These are phyloP conservation scores for Achatina immaculata DNA, from an alignment of 1,140 invertebrate species.

Conservation along the genomic window DNA sequence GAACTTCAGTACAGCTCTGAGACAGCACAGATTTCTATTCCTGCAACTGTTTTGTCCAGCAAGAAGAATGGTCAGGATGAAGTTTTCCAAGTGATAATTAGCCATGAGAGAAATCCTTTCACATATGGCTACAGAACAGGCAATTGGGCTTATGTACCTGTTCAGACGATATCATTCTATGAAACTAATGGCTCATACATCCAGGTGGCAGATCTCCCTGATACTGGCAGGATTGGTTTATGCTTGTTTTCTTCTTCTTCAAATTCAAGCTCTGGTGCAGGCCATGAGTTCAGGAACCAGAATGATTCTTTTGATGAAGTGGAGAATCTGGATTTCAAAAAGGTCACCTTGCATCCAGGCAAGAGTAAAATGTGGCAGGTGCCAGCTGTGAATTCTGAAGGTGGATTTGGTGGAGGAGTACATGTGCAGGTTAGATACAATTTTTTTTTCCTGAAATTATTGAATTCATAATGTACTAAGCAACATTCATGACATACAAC, in stretches of 20 bases:
- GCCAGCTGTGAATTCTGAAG: constrained; percentile 38
- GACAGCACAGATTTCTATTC: constrained; percentile 27
- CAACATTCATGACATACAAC: not conserved
- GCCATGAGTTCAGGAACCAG: constrained; percentile 9
- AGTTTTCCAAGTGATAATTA: constrained; percentile 31
- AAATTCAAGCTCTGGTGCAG: not conserved
- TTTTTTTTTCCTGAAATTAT: too few species aligned
- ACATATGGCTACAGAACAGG: constrained; percentile 50
- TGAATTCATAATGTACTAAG: not conserved
- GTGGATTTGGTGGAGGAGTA: constrained; percentile 24
- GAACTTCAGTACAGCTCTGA: constrained; percentile 14
- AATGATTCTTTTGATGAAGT: constrained; percentile 48
- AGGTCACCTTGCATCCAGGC: constrained; percentile 24
- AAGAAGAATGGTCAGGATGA: constrained; percentile 27
- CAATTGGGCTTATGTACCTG: constrained; percentile 43
- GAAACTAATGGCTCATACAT: constrained; percentile 48
- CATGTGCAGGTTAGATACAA: constrained; percentile 27
- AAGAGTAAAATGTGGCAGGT: constrained; percentile 31
- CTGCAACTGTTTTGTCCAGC: constrained; percentile 30
- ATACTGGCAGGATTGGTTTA: constrained; percentile 40
- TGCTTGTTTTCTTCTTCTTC: constrained; percentile 37
- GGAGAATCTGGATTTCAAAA: constrained; percentile 34
- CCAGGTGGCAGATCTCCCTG: constrained; percentile 42
- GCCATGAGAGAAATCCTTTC: constrained; percentile 49
- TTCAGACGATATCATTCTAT: constrained; percentile 52